Evolutionary conservation across 2,797 vertebrate genomes (phyloP), one percentile per base, ranked within the genome.

Genomic region (Enteromius radiatus): DNA sequence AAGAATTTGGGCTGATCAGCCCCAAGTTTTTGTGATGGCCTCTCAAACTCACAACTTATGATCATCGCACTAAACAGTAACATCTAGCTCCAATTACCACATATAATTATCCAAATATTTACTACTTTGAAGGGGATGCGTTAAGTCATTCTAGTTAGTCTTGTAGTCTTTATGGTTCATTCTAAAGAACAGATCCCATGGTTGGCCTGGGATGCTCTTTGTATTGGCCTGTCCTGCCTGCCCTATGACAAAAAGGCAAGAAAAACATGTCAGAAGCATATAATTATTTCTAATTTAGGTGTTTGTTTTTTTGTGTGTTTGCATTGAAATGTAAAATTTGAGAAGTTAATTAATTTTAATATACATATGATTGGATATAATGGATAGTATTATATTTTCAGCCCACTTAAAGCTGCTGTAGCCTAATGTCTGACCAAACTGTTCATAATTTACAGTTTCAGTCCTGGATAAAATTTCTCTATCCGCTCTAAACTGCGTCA

Each of bases 401-500:
- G 14, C 31, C 63, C 19, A 36, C 21, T 68, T 68, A 47, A 8
- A 67, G 3, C 21, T 65, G 12, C n/a, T 7, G 14, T 23, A 54
- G n/a, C 65, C 23, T 61, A 31, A 33, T 33, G 4, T 73, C 28
- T 73, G 45, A 33, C 15, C 28, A 38, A 75, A 14, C 3, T 74
- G 11, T 17, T 74, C 28, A 75, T 38, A 38, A 56, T 49, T 49
- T 71, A 47, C 6, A 52, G 21, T 52, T 33, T 33, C 4, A 49
- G 17, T 52, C 19, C 7, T n/a, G 14, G 9, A 31, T 38, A 36
- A 38, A 14, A 43, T 75, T 9, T 75, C 17, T 54, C 56, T 5
- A 71, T 17, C 31, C 28, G 63, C 70, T 80, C 23, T 41, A 84
- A 85, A n/a, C 79, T n/a, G 1, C 41, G 11, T 67, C 74, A 81